phyloP scores from a whole-genome alignment of 2,797 vertebrate species.

The Emys orbicularis region DNA sequence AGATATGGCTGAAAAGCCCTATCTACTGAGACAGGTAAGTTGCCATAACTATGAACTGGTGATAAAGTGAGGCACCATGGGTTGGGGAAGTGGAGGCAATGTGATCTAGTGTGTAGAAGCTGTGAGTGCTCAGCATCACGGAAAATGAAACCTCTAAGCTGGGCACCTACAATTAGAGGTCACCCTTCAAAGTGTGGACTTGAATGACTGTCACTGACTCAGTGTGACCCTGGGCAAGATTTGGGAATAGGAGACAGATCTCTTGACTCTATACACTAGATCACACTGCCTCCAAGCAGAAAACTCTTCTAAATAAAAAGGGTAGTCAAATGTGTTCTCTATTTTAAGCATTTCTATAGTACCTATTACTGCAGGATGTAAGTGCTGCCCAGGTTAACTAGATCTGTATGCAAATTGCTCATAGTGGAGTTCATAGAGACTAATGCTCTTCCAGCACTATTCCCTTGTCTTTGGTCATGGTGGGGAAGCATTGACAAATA shows the following conservation, averaged over 20 bases:
- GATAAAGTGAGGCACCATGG: neutral
- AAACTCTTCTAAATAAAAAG: neutral
- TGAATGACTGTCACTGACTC: accelerated
- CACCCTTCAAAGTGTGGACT: neutral
- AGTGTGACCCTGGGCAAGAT: accelerated
- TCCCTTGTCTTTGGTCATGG: neutral
- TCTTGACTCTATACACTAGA: neutral
- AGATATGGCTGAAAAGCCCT: neutral
- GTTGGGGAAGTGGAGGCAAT: neutral
- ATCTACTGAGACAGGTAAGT: neutral
- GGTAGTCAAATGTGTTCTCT: neutral
- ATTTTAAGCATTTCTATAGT: neutral
- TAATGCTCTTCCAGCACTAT: neutral
- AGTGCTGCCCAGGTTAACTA: neutral
- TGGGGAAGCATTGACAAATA: neutral
- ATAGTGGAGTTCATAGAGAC: neutral
- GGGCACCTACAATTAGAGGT: neutral
- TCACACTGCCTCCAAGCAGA: neutral
- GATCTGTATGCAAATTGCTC: neutral
- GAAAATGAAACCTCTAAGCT: accelerated
- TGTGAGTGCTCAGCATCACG: accelerated
- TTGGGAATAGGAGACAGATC: neutral
- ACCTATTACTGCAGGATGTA: neutral
- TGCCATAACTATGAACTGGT: too few species aligned
- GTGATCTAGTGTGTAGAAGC: neutral